A percentile compares a stretch with the other conserved stretches of the same genome.
phyloP scores from a whole-genome alignment of 2,888 invertebrate species.

The Tyria jacobaeae region DNA sequence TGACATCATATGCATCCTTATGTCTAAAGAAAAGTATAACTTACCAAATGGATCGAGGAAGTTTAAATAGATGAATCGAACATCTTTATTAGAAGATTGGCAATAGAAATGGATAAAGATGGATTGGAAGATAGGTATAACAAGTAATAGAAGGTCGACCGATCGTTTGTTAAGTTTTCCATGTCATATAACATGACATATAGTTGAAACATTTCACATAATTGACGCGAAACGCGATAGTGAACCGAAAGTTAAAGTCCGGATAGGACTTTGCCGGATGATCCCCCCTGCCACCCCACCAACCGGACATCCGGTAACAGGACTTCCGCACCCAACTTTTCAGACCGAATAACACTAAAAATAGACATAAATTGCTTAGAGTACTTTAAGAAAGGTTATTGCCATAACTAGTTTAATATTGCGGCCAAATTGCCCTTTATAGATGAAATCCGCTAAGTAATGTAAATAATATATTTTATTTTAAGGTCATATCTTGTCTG shows the following conservation, averaged over 20 bases:
- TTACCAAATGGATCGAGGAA: neutral
- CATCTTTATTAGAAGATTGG: neutral
- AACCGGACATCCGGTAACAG: slow-evolving; percentile 60
- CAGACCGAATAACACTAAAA: slow-evolving; percentile 34
- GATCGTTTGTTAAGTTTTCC: slow-evolving; percentile 2
- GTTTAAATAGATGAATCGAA: neutral
- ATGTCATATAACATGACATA: neutral
- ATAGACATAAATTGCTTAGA: slow-evolving; percentile 27
- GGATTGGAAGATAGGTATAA: too few relatives aligned
- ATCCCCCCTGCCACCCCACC: slow-evolving; percentile 46
- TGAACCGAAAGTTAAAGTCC: slow-evolving; percentile 64
- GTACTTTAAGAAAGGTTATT: neutral
- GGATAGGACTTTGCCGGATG: slow-evolving; percentile 71
- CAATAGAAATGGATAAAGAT: too few relatives aligned
- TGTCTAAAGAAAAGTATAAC: neutral
- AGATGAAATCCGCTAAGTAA: neutral
- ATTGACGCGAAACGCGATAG: slow-evolving; percentile 50
- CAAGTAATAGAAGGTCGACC: neutral
- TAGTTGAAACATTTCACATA: slow-evolving; percentile 8
- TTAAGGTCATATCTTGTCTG: neutral
- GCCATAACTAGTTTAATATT: neutral
- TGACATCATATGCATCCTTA: too few relatives aligned
- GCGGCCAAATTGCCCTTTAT: neutral
- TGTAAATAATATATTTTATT: too few relatives aligned
- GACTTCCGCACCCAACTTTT: slow-evolving; percentile 67